Evolutionary conservation across 2,113 vertebrate species (phyloP).

Genomic region (Azemiops feae): DNA sequence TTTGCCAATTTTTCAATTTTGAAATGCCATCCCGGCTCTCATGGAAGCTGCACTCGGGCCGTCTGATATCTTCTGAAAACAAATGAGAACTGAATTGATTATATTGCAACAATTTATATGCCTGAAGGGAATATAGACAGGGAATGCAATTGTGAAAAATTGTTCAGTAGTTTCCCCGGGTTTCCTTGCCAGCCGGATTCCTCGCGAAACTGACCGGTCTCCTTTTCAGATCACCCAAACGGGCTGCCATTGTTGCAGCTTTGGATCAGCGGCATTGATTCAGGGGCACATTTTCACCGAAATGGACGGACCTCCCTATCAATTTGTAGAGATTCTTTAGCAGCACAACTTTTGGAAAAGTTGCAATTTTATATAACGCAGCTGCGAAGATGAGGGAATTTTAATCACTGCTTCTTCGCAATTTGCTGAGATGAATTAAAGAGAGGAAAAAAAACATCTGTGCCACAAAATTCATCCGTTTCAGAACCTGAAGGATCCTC

Average conservation of each 20-base stretch:
- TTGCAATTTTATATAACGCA: background rate
- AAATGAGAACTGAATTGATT: background rate
- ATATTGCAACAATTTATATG: background rate
- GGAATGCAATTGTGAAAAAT: background rate
- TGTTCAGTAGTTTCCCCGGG: background rate
- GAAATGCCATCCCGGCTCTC: background rate
- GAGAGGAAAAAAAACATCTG: background rate
- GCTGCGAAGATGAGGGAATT: background rate
- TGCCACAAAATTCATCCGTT: background rate
- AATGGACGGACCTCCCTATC: background rate
- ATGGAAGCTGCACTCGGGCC: background rate
- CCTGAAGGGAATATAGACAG: background rate
- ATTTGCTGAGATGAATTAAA: background rate
- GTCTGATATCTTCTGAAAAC: background rate
- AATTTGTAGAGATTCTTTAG: background rate
- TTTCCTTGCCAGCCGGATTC: background rate
- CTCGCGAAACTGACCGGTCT: background rate
- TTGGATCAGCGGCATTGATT: background rate
- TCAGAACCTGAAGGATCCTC: background rate
- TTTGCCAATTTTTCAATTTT: background rate
- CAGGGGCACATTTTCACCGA: background rate
- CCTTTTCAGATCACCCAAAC: background rate
- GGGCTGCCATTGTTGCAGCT: background rate
- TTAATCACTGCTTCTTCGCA: background rate
- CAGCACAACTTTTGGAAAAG: background rate